Percentiles rank a stretch among this genome's conserved stretches.
phyloP scores from a whole-genome alignment of 2,888 invertebrate species.

The Anticlea derivata region DNA sequence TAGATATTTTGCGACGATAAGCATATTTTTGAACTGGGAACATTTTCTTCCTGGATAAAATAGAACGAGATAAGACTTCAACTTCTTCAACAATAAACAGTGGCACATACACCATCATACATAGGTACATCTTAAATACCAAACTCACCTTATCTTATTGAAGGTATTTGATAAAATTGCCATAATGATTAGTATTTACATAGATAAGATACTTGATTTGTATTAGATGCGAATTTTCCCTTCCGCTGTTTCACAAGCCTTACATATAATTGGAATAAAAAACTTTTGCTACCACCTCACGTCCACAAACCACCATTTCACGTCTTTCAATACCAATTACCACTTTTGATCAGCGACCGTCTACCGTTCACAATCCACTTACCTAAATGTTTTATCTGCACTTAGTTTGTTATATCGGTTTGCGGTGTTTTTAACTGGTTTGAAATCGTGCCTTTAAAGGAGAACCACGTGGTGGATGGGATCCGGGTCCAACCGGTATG shows the following conservation, averaged over 20 bases:
- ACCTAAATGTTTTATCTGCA: constrained; percentile 16
- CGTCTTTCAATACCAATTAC: constrained; percentile 2
- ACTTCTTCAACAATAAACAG: too few relatives aligned
- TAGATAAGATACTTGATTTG: too few relatives aligned
- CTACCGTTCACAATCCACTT: constrained; percentile 19
- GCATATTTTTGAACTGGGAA: constrained; percentile 9
- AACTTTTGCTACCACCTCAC: constrained; percentile 4
- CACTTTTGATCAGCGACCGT: constrained; percentile 15
- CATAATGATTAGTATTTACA: too few relatives aligned
- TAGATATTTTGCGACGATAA: constrained; percentile 11
- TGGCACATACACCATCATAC: too few relatives aligned
- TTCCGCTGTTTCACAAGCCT: background rate
- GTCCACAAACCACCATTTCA: constrained; percentile 4
- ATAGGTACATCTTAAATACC: too few relatives aligned
- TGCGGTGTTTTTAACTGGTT: constrained; percentile 2
- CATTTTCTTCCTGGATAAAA: background rate
- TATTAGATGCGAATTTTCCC: too few relatives aligned
- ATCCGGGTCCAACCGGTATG: background rate
- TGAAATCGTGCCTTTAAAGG: background rate
- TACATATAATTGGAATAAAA: constrained; percentile 1
- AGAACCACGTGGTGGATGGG: background rate
- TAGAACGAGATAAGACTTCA: background rate
- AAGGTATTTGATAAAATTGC: too few relatives aligned
- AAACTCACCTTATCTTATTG: too few relatives aligned
- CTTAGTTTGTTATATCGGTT: constrained; percentile 10